Base-by-base conservation (phyloP, 2,888 invertebrate genomes). In the Watsonalla binaria region DNA sequence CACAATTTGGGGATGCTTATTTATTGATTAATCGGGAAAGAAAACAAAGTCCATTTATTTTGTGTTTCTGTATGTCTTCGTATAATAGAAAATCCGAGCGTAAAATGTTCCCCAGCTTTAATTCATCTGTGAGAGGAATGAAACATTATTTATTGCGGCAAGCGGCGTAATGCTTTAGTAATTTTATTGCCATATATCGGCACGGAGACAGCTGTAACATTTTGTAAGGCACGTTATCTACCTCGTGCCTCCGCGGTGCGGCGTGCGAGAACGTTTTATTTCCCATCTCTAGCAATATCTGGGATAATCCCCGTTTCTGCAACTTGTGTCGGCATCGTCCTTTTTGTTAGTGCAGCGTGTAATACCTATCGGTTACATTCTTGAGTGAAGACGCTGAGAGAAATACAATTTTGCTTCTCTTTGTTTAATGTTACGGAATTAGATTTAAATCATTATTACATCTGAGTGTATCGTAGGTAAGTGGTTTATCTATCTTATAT, bases 281-380 rank as follows among this genome's bases (percentile, higher is more conserved):
- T 72, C 68, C 65, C 65, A 58, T 67, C 65, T 68, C 62, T 64
- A 64, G 60, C 74, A 78, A 78, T 77, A 76, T 70, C 69, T 58
- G 61, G 70, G 74, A 81, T 82, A 77, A 84, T 82, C 80, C 76
- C 65, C 69, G 68, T 69, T 77, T 74, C 73, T 78, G 63, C 72
- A 74, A 78, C 73, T 76, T 62, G 68, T 67, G 62, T 71, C 56
- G 52, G 63, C 59, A 63, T 60, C 58, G 9, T 61, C 68, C 60
- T 65, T 74, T 70, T 73, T 73, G 66, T 62, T 54, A 48, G 53
- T 56, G 59, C 55, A 60, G 45, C 53, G 48, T 46, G 45, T 47
- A 65, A 62, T 56, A 66, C 63, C 61, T 65, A 73, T 76, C 66
- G 68, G 70, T 71, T 65, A 70, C 66, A 66, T 53, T 49, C 49